phyloP scores from a whole-genome alignment of 2,888 invertebrate species.

The Plagodis dolabraria region DNA sequence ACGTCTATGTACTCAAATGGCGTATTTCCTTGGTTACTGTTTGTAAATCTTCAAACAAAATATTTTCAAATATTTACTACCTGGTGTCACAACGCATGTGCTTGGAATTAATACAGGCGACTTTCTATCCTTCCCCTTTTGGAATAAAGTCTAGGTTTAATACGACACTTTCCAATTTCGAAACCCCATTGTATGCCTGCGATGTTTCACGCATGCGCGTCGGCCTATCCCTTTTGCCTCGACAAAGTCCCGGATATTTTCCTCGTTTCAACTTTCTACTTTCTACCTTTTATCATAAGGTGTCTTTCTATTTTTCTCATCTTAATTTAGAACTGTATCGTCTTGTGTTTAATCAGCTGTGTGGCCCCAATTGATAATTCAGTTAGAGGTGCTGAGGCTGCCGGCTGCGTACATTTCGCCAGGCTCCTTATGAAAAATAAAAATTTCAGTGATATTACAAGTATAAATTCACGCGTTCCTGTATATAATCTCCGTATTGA shows the following conservation, averaged over 20 bases:
- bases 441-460: slow-evolving; percentile 13
- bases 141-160: slow-evolving; percentile 46
- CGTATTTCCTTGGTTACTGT: slow-evolving; percentile 63
- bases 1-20: slow-evolving; percentile 54
- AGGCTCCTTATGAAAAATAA: slow-evolving; percentile 39
- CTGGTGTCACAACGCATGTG: slow-evolving; percentile 61
- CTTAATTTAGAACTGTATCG: slow-evolving; percentile 59
- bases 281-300: slow-evolving; percentile 50
- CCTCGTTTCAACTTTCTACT: slow-evolving; percentile 59
- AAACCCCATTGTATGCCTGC: slow-evolving; percentile 55
- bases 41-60: slow-evolving; percentile 64
- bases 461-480: neutral
- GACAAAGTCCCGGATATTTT: slow-evolving; percentile 55
- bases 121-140: slow-evolving; percentile 38
- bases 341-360: slow-evolving; percentile 79
- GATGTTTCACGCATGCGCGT: slow-evolving; percentile 69
- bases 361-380: slow-evolving; percentile 77
- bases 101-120: slow-evolving; percentile 32
- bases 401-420: slow-evolving; percentile 60
- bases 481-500: neutral
- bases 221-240: slow-evolving; percentile 54
- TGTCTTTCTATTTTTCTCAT: slow-evolving; percentile 52
- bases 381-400: slow-evolving; percentile 66
- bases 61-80: slow-evolving; percentile 67
- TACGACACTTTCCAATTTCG: slow-evolving; percentile 38